Conservation (phyloP, 2,888 invertebrate species). For the Nomada goodeniana region DNA sequence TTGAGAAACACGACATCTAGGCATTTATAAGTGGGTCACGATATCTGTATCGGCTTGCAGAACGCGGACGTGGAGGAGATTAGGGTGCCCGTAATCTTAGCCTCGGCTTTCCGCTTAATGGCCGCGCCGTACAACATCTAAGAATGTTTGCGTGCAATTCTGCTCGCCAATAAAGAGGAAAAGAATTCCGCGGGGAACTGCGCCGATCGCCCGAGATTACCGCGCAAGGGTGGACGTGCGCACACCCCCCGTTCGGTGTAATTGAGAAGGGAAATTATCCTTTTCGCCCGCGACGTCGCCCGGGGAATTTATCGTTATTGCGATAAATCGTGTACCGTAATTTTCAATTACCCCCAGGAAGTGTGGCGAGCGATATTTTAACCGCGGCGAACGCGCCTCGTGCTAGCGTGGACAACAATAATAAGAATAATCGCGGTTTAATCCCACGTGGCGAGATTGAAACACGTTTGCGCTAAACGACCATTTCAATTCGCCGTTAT, state of each 20-base stretch:
- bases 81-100: slow-evolving; percentile 52
- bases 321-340: slow-evolving; percentile 37
- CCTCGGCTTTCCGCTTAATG: slow-evolving; percentile 50
- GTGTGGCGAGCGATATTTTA: background rate
- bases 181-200: slow-evolving; percentile 1
- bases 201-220: slow-evolving; percentile 33
- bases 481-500: no score
- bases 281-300: slow-evolving; percentile 24
- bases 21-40: slow-evolving; percentile 70
- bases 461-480: no score
- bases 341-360: slow-evolving; percentile 19
- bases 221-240: background rate
- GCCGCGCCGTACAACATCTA: slow-evolving; percentile 53
- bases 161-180: slow-evolving; percentile 33
- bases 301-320: slow-evolving; percentile 23
- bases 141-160: slow-evolving; percentile 51
- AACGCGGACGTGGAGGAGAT: slow-evolving; percentile 48
- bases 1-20: slow-evolving; percentile 64
- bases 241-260: slow-evolving; percentile 15
- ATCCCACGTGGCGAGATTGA: no score
- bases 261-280: slow-evolving; percentile 51
- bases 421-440: no score
- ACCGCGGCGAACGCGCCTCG: no score
- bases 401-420: no score
- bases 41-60: slow-evolving; percentile 67